Evolutionary conservation across 2,797 vertebrate species (phyloP).

Genomic region (Scyliorhinus canicula): DNA sequence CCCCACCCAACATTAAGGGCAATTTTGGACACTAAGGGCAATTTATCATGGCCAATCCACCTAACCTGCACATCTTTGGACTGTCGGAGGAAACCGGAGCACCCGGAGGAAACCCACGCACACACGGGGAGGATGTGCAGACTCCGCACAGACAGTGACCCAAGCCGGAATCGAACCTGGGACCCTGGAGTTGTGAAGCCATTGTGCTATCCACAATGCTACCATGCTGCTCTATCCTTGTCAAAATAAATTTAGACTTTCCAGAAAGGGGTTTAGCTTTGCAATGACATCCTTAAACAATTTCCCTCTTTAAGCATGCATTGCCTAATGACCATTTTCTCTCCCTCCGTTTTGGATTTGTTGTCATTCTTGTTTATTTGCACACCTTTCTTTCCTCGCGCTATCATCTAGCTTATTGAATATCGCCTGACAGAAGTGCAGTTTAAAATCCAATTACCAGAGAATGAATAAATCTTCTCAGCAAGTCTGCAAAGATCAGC

Average conservation of each 20-base stretch:
- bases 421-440: neutral
- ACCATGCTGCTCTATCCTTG: too few species aligned
- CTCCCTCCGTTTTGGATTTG: neutral
- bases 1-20: too few species aligned
- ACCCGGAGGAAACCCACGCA: too few species aligned
- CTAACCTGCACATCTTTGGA: too few species aligned
- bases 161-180: too few species aligned
- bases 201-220: too few species aligned
- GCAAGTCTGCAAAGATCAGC: neutral
- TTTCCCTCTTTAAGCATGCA: neutral
- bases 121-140: too few species aligned
- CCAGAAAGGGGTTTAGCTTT: neutral
- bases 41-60: too few species aligned
- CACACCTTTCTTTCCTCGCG: neutral
- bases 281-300: neutral
- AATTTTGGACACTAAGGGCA: too few species aligned
- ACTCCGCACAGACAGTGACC: too few species aligned
- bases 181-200: too few species aligned
- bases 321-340: neutral
- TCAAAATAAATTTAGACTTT: neutral
- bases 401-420: neutral
- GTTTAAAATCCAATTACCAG: conserved; percentile 28
- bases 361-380: neutral
- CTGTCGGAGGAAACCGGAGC: too few species aligned
- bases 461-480: neutral